Base-by-base conservation (phyloP, 2,888 invertebrate species). In the Drosophila quinaria region DNA sequence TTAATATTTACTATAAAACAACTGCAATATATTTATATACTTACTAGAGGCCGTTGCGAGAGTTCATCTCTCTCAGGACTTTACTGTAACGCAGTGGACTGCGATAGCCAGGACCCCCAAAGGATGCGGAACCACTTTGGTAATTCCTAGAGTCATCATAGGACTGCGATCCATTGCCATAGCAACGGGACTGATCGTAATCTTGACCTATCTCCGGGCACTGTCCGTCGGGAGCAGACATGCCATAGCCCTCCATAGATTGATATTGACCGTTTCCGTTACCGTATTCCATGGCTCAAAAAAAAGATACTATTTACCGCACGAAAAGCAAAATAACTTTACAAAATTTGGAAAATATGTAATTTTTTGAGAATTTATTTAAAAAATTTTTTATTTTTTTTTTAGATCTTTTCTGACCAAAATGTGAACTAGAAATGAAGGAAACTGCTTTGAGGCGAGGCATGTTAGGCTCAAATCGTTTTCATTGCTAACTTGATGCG, bases 61-160 rank as follows among this genome's bases (percentile, higher is more conserved):
- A 85, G 44, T 88, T 88, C 88, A 85, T 85, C 29, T 88, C 88
- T 1, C 63, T 58, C 15, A 88, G 37, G 1, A 68, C 62, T 22
- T 86, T 87, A 11, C n/a, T 55, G 52, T 84, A 88, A 0, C 84
- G 81, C 37, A 84, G 44, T 1, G 84, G 68, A 31, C 84, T 86
- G 17, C 84, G 89, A 46, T 84, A 84, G 0, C 89, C 84, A 5
- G 88, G 62, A 9, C 89, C 89, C 0, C 84, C 84, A 13, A 63
- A 79, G 1, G 74, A 56, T 0, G 89, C 84, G 0, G 81, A 59
- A 2, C 81, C 70, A 10, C 58, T 52, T 11, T 87, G 82, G 29
- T 33, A n/a, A 13, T 35, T 56, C 22, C 80, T 49, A 0, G 80
- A 69, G 2, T 83, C 78, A 3, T 86, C 86, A 1, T 73, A 74